Percentiles rank a stretch among this genome's conserved stretches.
Evolutionary conservation across 2,797 vertebrate species (phyloP).

Genomic region (Heterohyrax brucei): DNA sequence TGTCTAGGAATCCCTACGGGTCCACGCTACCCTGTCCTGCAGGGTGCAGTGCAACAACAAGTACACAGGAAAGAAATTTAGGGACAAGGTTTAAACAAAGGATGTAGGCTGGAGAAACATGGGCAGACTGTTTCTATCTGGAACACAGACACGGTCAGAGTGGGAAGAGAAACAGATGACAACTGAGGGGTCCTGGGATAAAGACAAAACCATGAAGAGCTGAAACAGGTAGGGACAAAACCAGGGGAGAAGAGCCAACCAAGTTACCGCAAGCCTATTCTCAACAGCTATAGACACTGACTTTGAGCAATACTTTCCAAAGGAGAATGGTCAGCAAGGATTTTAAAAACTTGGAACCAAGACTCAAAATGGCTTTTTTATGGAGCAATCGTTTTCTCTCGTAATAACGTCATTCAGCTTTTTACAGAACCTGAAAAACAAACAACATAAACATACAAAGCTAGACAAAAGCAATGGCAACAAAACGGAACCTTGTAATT

Average conservation of each 20-base stretch:
- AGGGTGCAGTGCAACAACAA: background rate
- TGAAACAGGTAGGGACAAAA: background rate
- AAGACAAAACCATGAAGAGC: background rate
- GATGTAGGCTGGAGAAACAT: background rate
- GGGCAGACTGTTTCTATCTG: background rate
- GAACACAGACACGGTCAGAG: background rate
- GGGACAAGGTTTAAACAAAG: background rate
- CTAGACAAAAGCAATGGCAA: background rate
- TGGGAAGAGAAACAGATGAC: background rate
- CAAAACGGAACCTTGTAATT: conserved; percentile 11
- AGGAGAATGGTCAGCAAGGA: background rate
- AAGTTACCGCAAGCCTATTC: background rate
- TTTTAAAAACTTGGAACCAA: conserved; percentile 12
- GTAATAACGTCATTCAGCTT: background rate
- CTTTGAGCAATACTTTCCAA: background rate
- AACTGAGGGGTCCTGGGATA: background rate
- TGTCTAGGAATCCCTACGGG: background rate
- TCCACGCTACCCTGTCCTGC: background rate
- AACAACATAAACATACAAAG: background rate
- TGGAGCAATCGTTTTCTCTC: background rate
- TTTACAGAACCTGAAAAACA: background rate
- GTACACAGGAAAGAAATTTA: background rate
- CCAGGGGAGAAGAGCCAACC: background rate
- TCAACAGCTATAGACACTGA: background rate
- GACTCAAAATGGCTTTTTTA: background rate